Base-by-base conservation (phyloP, 1,140 invertebrate species). In the Nebria ingens region DNA sequence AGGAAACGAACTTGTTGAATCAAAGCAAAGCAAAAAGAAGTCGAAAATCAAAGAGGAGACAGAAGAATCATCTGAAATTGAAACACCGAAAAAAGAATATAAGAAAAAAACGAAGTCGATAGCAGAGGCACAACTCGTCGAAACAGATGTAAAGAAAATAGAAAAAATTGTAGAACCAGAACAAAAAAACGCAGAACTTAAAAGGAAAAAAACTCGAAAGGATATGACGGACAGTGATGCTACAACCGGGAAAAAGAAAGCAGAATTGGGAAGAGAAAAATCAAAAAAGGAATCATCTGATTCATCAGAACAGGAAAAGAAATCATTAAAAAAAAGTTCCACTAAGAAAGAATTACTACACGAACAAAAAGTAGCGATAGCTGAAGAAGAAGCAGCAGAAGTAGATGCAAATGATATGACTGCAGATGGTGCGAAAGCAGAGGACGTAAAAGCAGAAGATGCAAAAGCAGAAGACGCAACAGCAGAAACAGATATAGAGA, bases 221-320 rank as follows among this genome's bases (percentile, higher is more conserved):
- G n/a, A n/a, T n/a, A n/a, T n/a, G n/a, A n/a, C n/a, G n/a, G n/a
- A n/a, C n/a, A n/a, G n/a, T n/a, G n/a, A n/a, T n/a, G n/a, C n/a
- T n/a, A n/a, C n/a, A n/a, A n/a, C n/a, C n/a, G n/a, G n/a, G n/a
- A n/a, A n/a, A n/a, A n/a, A n/a, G n/a, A n/a, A n/a, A n/a, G n/a
- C n/a, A n/a, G 0, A 65, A 61, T 54, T 61, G 67, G 53, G 64
- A 65, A 54, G 51, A 53, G 21, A 62, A 64, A 56, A 61, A 52
- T 54, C 51, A 58, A 21, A 53, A 54, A 45, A 55, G 42, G 22
- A 56, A 62, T 34, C 40, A 63, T 1, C 42, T 62, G 3, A 59
- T 62, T 6, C 60, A 15, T 62, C 64, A 61, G 54, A 53, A 56
- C 21, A 51, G 38, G 21, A 9, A 22, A 15, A 45, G 52, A 50